Evolutionary conservation across 2,888 invertebrate genomes (phyloP).

Genomic region (Augochlorella aurata): DNA sequence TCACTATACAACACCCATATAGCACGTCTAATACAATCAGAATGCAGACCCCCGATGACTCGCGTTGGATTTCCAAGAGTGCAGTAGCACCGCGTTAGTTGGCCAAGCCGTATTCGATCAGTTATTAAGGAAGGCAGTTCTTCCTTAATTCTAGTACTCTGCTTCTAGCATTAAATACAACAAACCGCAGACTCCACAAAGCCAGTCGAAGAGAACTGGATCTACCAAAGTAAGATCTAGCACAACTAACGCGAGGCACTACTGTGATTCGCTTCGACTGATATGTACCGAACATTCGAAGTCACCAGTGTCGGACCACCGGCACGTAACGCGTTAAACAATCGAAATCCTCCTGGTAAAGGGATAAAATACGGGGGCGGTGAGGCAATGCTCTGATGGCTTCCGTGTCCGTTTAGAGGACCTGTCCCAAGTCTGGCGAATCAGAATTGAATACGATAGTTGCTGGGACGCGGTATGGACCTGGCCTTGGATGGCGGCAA

Average conservation of each 20-base stretch:
- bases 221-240: neutral
- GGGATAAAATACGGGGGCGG: neutral
- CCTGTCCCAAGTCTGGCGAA: neutral
- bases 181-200: neutral
- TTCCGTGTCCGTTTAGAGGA: slow-evolving; percentile 1
- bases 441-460: slow-evolving; percentile 89
- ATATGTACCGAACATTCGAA: neutral
- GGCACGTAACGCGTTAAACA: neutral
- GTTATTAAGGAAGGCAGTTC: neutral
- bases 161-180: neutral
- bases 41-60: neutral
- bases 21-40: neutral
- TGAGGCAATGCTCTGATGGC: neutral
- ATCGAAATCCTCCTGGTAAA: neutral
- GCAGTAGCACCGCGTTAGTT: neutral
- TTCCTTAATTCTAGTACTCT: neutral
- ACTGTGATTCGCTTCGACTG: neutral
- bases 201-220: too few species aligned
- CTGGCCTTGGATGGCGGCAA: slow-evolving; percentile 87
- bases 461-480: slow-evolving; percentile 85
- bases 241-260: neutral
- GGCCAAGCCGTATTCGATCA: neutral
- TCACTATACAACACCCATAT: slow-evolving; percentile 1
- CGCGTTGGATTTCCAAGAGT: neutral
- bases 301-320: neutral